A percentile compares a stretch with the other conserved stretches of the same genome.
These are phyloP conservation scores for Leucozona laternaria DNA, from an alignment of 2,888 invertebrate genomes.

Conservation along the genomic window DNA sequence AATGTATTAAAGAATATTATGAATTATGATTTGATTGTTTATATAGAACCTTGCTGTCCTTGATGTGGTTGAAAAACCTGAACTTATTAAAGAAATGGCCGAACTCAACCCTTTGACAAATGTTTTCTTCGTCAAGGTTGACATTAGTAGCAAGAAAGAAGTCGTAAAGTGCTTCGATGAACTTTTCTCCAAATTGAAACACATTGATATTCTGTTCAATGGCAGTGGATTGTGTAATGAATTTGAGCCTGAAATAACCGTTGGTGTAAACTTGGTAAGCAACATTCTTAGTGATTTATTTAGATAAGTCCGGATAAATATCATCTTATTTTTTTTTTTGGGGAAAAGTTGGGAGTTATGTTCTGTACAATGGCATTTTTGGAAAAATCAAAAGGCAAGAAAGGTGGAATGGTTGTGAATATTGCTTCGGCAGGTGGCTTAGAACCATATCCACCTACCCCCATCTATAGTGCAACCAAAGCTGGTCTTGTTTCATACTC, in stretches of 20 bases:
- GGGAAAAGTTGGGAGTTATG: constrained; percentile 82
- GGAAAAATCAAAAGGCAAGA: constrained; percentile 82
- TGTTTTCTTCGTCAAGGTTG: constrained; percentile 79
- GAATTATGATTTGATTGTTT: not conserved
- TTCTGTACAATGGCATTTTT: constrained; percentile 83
- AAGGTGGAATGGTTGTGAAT: constrained; percentile 82
- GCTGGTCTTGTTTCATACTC: constrained; percentile 82
- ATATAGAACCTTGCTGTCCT: constrained; percentile 80
- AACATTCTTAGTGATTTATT: not conserved
- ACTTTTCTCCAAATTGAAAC: constrained; percentile 76
- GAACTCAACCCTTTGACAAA: constrained; percentile 77
- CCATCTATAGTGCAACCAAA: constrained; percentile 83
- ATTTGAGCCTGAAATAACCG: constrained; percentile 80
- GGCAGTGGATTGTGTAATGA: constrained; percentile 80
- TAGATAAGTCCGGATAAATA: too few species aligned
- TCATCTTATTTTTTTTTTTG: not conserved
- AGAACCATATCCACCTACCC: constrained; percentile 76
- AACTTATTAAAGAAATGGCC: constrained; percentile 80
- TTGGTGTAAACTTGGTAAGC: constrained; percentile 81
- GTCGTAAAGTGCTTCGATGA: constrained; percentile 79
- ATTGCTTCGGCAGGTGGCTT: constrained; percentile 82
- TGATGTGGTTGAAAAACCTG: constrained; percentile 80
- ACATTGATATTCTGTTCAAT: constrained; percentile 63
- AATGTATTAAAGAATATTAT: not conserved
- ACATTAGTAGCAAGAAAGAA: constrained; percentile 78